Base-by-base conservation (phyloP, 2,888 invertebrate genomes). In the Lasiommata megera region DNA sequence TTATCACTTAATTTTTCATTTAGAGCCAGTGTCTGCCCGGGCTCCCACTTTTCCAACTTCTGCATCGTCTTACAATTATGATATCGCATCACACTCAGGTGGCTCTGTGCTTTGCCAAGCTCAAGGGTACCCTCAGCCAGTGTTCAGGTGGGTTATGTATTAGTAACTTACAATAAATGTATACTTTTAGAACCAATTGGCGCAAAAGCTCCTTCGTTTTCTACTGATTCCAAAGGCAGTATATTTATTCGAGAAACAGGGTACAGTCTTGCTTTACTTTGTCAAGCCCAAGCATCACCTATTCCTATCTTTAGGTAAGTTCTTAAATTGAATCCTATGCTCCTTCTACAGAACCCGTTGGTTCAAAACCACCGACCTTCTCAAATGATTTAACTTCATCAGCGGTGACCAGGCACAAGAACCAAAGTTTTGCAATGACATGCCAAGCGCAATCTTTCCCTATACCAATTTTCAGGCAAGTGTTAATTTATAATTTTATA, bases 381-480 rank as follows among this genome's bases (percentile, higher is more conserved):
- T 91, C 93, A 41, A 91, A 88, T 65, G 92, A 93, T 74, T 89
- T 92, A 74, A 93, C 93, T 68, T 84, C 92, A 67, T 92, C 92
- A 62, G 93, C 92, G 70, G 93, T 93, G 73, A 92, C 92, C 67
- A 91, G 93, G 77, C 77, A 85, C 70, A 83, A 80, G 69, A 85
- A 88, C 66, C 91, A 92, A 76, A 91, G 87, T 76, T 93, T 94
- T 76, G 93, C 92, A 67, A 82, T 95, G 75, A 91, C 93, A 70
- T 95, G 95, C 79, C 94, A 93, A 80, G 94, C 94, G 48, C 95
- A 95, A 84, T 93, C 93, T 69, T 93, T 93, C 78, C 94, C 95
- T 65, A 89, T 93, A 75, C 94, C 94, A 63, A 84, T 90, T 75
- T 94, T 94, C 93, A 94, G 94, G 94, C 94, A 93, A 91, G 92